These are phyloP conservation scores for Ia io DNA, from an alignment of 2,113 vertebrate species.

Conservation along the genomic window DNA sequence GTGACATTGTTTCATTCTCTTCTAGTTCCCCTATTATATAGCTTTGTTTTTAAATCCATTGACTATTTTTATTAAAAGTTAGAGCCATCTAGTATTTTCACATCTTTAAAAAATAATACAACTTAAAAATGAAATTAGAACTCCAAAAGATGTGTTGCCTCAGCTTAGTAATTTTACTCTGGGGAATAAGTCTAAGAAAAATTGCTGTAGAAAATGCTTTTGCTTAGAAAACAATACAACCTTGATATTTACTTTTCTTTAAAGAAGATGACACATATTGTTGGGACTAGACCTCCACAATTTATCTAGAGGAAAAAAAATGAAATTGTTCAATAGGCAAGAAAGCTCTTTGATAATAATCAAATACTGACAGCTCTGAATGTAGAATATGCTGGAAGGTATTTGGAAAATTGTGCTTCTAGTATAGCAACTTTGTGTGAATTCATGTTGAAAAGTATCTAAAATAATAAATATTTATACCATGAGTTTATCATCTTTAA, in stretches of 20 bases:
- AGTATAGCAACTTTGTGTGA: background rate
- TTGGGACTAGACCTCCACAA: background rate
- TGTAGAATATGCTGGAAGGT: background rate
- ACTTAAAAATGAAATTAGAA: background rate
- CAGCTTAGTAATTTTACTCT: background rate
- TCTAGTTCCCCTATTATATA: background rate
- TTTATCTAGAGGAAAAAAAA: background rate
- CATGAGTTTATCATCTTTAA: background rate
- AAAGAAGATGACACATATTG: background rate
- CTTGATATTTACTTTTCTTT: background rate
- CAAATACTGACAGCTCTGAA: background rate
- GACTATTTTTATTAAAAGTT: background rate
- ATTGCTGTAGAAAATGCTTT: background rate
- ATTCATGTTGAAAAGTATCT: background rate
- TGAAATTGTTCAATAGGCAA: background rate
- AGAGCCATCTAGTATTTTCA: background rate
- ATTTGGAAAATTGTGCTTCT: background rate
- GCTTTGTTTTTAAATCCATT: background rate
- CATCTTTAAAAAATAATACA: background rate
- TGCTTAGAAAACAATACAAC: background rate
- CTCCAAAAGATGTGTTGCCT: background rate
- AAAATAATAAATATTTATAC: background rate
- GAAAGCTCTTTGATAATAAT: background rate
- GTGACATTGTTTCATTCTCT: background rate
- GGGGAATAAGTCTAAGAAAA: background rate